Percentiles rank a stretch among this genome's conserved stretches.
Evolutionary conservation across 2,797 vertebrate species (phyloP).

Genomic region (Lophius americanus): DNA sequence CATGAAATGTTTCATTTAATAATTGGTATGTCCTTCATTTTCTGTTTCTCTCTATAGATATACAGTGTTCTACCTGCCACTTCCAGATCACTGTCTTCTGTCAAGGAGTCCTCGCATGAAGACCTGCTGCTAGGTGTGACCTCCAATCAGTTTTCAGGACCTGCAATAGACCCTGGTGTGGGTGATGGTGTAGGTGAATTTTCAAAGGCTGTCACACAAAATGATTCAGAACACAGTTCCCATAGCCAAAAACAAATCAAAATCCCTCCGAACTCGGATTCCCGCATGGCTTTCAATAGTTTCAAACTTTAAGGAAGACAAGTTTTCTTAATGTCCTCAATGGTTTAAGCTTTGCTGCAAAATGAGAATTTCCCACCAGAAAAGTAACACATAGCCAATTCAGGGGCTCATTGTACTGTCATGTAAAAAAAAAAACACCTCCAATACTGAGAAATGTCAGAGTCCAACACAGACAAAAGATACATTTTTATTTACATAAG

Average conservation of each 20-base stretch:
- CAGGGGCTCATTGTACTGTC: no score
- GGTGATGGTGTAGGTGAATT: background rate
- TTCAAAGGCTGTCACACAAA: conserved; percentile 36
- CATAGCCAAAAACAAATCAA: conserved; percentile 30
- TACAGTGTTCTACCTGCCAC: background rate
- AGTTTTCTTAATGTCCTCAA: no score
- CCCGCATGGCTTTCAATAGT: no score
- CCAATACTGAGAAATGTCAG: no score
- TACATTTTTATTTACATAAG: no score
- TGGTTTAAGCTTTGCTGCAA: no score
- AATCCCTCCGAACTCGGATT: no score
- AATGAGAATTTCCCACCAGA: no score
- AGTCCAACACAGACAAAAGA: no score
- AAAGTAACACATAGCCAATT: no score
- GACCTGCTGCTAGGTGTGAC: conserved; percentile 28
- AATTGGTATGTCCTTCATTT: background rate
- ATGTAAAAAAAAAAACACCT: no score
- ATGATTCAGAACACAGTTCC: conserved; percentile 53
- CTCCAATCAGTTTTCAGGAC: conserved; percentile 17
- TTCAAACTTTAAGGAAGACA: no score
- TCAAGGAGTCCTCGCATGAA: conserved; percentile 16
- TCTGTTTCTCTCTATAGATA: conserved; percentile 51
- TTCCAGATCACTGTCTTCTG: conserved; percentile 22
- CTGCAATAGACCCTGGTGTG: conserved; percentile 11
- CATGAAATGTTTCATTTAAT: background rate